Base-by-base conservation (phyloP, 2,113 vertebrate genomes). In the Nothocercus julius region DNA sequence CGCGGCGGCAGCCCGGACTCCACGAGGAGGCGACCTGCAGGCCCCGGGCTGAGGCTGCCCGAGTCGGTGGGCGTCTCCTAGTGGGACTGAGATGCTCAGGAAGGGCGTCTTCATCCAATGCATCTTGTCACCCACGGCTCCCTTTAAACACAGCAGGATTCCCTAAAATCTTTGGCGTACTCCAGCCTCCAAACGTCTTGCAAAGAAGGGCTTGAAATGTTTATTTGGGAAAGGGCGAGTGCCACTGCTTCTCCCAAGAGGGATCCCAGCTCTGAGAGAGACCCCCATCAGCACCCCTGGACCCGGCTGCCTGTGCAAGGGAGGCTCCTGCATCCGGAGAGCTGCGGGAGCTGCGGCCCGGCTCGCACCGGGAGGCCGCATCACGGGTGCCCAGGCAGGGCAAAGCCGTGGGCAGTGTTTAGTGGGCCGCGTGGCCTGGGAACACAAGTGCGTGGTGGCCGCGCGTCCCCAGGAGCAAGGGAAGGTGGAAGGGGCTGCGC, bases 91-190 rank as follows among this genome's bases (percentile, higher is more conserved):
- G 66, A 5, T n/a, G 4, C 38, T 1, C 4, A 11, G 69, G 69
- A 38, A 28, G 9, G 0, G 20, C 1, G 20, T 1, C 13, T 8
- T 2, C 11, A 7, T 32, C 72, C 2, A 2, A n/a, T 7, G 13
- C 4, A 10, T 30, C 11, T 18, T 56, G 18, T 32, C 25, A 3
- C 17, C 24, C 17, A 19, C 22, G 1, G 42, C 42, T 28, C 7
- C 42, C 49, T 38, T 62, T 15, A 5, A 11, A 4, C 8, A 13
- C 21, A 10, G 38, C 59, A 13, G 2, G 0, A 11, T 22, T 30
- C 7, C 5, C 70, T 4, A 5, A 3, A 38, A 0, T 3, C 70
- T 4, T 3, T 1, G 34, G 8, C 16, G 62, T 4, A 3, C 44
- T 4, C 1, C 15, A 4, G 3, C 11, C 53, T 40, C 59, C 21